phyloP scores from a whole-genome alignment of 2,113 vertebrate species.

The Psephotus haematonotus region DNA sequence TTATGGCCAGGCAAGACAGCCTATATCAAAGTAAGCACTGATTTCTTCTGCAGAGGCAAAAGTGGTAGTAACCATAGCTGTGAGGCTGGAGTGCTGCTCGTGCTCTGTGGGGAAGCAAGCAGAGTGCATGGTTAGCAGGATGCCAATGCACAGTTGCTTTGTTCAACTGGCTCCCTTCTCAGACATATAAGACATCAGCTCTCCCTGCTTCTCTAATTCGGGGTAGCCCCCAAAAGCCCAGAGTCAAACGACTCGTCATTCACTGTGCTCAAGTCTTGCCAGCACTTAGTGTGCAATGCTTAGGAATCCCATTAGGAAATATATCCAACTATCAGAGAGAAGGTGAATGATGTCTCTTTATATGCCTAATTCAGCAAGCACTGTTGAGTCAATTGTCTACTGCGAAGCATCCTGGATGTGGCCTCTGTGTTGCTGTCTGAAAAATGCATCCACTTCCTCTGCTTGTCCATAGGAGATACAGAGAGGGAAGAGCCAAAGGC shows the following conservation, averaged over 20 bases:
- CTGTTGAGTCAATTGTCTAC: background rate
- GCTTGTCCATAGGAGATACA: background rate
- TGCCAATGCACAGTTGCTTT: fast-evolving
- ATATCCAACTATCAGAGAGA: background rate
- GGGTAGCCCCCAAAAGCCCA: background rate
- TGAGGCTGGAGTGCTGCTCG: fast-evolving
- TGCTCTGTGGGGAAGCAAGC: fast-evolving
- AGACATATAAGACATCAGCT: background rate
- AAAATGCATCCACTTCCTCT: background rate
- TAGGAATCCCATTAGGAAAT: background rate
- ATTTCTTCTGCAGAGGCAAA: background rate
- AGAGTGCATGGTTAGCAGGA: fast-evolving
- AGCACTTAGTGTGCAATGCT: background rate
- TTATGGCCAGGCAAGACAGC: background rate
- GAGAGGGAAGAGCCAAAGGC: background rate
- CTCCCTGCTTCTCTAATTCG: background rate
- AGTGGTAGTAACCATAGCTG: background rate
- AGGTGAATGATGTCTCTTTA: background rate
- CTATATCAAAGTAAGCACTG: background rate
- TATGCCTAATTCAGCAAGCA: background rate
- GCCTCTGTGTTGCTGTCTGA: background rate
- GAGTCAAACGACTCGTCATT: background rate
- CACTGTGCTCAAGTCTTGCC: background rate
- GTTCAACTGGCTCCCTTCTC: background rate
- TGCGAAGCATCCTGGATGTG: fast-evolving